phyloP scores from a whole-genome alignment of 1,140 invertebrate genomes.

The Conus ventricosus region DNA sequence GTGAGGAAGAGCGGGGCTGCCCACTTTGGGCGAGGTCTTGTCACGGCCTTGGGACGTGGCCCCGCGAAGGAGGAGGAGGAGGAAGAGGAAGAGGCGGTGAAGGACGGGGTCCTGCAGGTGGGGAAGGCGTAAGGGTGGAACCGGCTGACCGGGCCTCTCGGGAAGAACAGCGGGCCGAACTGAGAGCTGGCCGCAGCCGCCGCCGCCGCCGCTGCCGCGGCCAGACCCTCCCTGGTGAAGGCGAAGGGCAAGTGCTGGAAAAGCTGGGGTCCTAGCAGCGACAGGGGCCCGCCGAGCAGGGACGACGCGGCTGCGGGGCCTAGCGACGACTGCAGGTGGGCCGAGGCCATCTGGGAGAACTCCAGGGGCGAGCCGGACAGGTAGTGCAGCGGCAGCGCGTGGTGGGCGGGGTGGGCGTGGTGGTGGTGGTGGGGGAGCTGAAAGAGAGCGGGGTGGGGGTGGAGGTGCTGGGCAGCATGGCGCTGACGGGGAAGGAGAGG shows the following conservation, averaged over 20 bases:
- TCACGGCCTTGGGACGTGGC: background rate
- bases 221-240: conserved; percentile 27
- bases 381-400: conserved; percentile 30
- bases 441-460: background rate
- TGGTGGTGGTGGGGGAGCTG: background rate
- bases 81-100: background rate
- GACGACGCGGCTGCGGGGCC: conserved; percentile 22
- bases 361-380: conserved; percentile 26
- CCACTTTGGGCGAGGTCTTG: background rate
- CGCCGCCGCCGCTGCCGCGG: conserved; percentile 21
- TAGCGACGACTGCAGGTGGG: conserved; percentile 28
- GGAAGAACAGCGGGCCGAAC: conserved; percentile 35
- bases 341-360: conserved; percentile 33
- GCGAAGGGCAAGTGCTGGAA: conserved; percentile 39
- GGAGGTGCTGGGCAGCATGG: conserved; percentile 31
- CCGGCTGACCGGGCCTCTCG: background rate
- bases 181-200: conserved; percentile 13
- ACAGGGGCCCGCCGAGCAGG: conserved; percentile 18
- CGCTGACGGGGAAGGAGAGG: conserved; percentile 48
- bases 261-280: conserved; percentile 29
- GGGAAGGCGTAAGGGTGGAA: conserved; percentile 28
- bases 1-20: conserved; percentile 2
- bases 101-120: too few species aligned
- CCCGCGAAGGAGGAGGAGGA: background rate
- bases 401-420: background rate